These are phyloP conservation scores for Apis laboriosa DNA, from an alignment of 1,140 invertebrate genomes.

Conservation along the genomic window DNA sequence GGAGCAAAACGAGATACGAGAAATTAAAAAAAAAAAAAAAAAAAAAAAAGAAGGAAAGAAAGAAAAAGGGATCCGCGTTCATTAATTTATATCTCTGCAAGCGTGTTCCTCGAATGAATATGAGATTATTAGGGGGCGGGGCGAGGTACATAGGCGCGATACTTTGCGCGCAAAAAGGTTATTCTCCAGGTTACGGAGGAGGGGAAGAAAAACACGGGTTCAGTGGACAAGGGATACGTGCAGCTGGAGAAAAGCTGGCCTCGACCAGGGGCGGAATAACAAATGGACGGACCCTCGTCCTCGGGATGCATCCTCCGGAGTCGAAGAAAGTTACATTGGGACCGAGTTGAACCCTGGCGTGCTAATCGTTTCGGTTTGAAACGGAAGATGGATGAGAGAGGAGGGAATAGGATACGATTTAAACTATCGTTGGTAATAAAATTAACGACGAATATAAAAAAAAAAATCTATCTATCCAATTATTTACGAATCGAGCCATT, in stretches of 20 bases:
- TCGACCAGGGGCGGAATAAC: slow-evolving; percentile 68
- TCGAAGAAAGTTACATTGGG: slow-evolving; percentile 59
- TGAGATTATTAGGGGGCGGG: neutral
- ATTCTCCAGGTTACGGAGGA: neutral
- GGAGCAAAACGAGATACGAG: slow-evolving; percentile 32
- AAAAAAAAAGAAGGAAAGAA: neutral
- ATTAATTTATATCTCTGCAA: slow-evolving; percentile 28
- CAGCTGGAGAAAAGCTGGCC: slow-evolving; percentile 42
- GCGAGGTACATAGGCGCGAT: neutral
- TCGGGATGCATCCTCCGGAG: slow-evolving; percentile 22
- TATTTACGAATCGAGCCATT: too few relatives aligned
- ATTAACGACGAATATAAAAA: neutral
- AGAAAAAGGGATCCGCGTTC: neutral
- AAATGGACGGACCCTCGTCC: slow-evolving; percentile 68
- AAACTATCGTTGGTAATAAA: neutral
- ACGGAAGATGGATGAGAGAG: slow-evolving; percentile 26
- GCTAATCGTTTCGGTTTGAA: slow-evolving; percentile 68
- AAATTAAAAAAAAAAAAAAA: too few relatives aligned
- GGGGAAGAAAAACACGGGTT: slow-evolving; percentile 7
- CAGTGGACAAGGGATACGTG: neutral
- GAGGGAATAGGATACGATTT: neutral
- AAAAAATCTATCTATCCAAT: too few relatives aligned
- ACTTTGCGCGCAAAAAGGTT: neutral
- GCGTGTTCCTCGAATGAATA: slow-evolving; percentile 12
- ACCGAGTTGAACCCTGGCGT: slow-evolving; percentile 57